Evolutionary conservation across 2,113 vertebrate genomes (phyloP), one percentile per base, ranked within the genome.

Genomic region (Lepisosteus osseus): DNA sequence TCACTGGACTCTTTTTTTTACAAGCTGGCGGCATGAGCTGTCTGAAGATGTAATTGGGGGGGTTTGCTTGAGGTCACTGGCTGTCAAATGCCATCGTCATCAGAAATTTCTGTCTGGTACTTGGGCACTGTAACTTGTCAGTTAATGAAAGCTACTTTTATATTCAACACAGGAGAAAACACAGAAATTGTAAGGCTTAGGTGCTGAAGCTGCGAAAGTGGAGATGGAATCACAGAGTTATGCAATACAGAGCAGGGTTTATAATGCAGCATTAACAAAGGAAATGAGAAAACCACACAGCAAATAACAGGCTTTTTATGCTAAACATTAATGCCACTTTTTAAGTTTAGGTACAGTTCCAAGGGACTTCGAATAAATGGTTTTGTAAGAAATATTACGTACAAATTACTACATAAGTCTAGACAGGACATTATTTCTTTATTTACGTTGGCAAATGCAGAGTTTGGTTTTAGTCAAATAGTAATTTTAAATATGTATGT

Each of bases 241-340:
- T 69, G 76, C 77, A 82, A 75, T 80, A 80, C 76, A 69, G 57
- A 77, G 76, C 81, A 83, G 89, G 83, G 82, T 64, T 64, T 64
- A 11, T 17, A 65, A 3, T 82, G 77, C 78, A 81, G 80, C 78
- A 85, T 82, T 82, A 84, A 88, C 81, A 87, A 88, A 86, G 87
- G 88, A 90, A 91, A 90, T 89, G 88, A 91, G 81, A 78, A 89
- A 90, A 88, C 85, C 85, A 80, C 87, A 86, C 76, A 77, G 86
- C 79, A 87, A 87, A 86, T 87, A 84, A 82, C 77, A 86, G 80
- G 65, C 73, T 83, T 29, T 88, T 83, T 76, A 82, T 85, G 86
- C 83, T 79, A 78, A 84, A 85, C 77, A 73, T 73, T 55, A 61
- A 78, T 41, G 74, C 71, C 77, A 66, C 70, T 72, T 47, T 81